Evolutionary conservation across 2,888 invertebrate species (phyloP), one percentile per base, ranked within the genome.

Genomic region (Macropis europaea): DNA sequence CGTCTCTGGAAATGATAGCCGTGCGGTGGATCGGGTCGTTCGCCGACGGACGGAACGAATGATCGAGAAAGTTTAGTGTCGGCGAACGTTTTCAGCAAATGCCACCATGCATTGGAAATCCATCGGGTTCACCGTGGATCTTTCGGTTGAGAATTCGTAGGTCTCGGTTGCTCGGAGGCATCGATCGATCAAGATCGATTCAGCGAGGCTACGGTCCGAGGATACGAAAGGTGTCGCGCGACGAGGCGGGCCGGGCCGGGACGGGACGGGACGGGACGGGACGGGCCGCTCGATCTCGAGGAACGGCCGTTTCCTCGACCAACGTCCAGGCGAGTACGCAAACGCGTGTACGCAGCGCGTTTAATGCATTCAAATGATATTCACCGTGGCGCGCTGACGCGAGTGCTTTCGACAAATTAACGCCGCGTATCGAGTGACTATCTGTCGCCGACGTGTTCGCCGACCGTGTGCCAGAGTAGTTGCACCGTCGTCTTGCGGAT

Each of bases 281-380:
- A n/a, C n/a, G n/a, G n/a, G n/a, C 90, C 40, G 26, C 19, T 19
- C 48, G 63, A 61, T 68, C 59, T 43, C 34, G 59, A 57, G 57
- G 52, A 61, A 57, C 42, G 53, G 9, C 38, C 53, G 53, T 24
- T 38, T 26, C 19, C 42, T 48, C 57, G 56, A 22, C 34, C 47
- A 34, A 45, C 32, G 45, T 45, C 59, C 47, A 43, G 59, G 53
- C 59, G 67, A 67, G 72, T 67, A 81, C 77, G 79, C 81, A 66
- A 75, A 48, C 76, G 76, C 80, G 63, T 76, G 59, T 69, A 77
- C 74, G 77, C 79, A 43, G 57, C 64, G 54, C 43, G 64, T 72
- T 79, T 85, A 85, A 85, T 84, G 82, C 84, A 85, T 84, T 85
- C 85, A 83, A 85, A 85, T 85, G 85, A 84, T 85, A 85, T 85